Evolutionary conservation across 2,113 vertebrate genomes (phyloP), one percentile per base, ranked within the genome.

Genomic region (Atlantisia rogersi): DNA sequence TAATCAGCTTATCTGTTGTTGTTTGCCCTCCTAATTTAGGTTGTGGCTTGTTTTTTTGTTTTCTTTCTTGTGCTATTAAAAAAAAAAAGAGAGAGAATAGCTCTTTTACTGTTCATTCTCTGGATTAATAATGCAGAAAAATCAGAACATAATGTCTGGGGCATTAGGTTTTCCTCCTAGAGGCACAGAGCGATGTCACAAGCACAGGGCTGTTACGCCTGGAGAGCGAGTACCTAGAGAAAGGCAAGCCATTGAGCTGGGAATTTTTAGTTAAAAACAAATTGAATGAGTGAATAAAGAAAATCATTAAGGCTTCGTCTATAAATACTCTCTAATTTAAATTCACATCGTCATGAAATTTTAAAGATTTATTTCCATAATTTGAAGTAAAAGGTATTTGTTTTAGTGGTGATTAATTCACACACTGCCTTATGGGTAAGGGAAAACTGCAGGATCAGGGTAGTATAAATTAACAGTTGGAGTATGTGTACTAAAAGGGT

Each of bases 321-420:
- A 56, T 80, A 84, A 95, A 88, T 77, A 42, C 11, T 82, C 22
- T 62, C 50, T 95, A 86, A 89, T 93, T 95, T 93, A 93, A 95
- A 82, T 95, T 94, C 90, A 87, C 60, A 94, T 70, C 6, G 19
- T 35, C 62, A 42, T 90, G 62, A 86, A 82, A 91, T 94, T 90
- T 94, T 91, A 46, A 96, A 95, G 90, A 56, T 70, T 88, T 92
- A 80, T 96, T 97, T 95, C 78, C 89, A 97, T 86, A 91, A 73
- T 65, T 86, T 91, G 48, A 82, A 94, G 63, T 82, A 89, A 95
- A 83, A 48, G 37, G 16, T 96, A 56, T 97, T 97, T 96, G 82
- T 68, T 97, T 95, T 93, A 62, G 71, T 69, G 65, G 35, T 90
- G 46, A 82, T 97, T 95, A 94, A 89, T 95, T 75, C 76, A 42